phyloP scores from a whole-genome alignment of 2,797 vertebrate species.

The Eidolon dupreanum region DNA sequence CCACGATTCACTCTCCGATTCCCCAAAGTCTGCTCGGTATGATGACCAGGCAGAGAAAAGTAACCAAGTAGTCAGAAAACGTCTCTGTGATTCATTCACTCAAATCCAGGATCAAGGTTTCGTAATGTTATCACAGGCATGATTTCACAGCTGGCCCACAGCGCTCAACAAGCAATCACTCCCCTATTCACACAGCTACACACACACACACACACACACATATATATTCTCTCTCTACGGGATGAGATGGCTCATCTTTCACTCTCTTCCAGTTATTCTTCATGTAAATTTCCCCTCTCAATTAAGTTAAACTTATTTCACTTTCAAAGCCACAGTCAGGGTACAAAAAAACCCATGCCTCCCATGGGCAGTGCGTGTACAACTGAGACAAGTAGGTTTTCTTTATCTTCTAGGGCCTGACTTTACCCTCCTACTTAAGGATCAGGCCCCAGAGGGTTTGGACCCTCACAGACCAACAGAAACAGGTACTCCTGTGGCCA shows the following conservation, averaged over 20 bases:
- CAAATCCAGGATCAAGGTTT: not conserved
- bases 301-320: not conserved
- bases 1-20: not conserved
- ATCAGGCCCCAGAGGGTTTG: not conserved
- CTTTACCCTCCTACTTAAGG: not conserved
- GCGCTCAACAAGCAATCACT: not conserved
- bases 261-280: not conserved
- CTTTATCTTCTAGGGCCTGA: not conserved
- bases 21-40: not conserved
- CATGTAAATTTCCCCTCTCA: not conserved
- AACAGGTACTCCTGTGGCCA: not conserved
- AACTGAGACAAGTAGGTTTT: not conserved
- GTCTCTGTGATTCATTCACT: not conserved
- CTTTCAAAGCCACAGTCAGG: not conserved
- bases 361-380: too few species aligned
- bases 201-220: not conserved
- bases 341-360: not conserved
- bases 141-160: not conserved
- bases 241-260: not conserved
- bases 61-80: not conserved
- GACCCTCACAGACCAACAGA: not conserved
- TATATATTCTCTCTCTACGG: not conserved
- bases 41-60: not conserved
- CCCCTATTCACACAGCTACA: not conserved
- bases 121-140: not conserved